Percentiles rank a stretch among this genome's conserved stretches.
Conservation (phyloP, 2,888 invertebrate species). For the Andrena dorsata region DNA sequence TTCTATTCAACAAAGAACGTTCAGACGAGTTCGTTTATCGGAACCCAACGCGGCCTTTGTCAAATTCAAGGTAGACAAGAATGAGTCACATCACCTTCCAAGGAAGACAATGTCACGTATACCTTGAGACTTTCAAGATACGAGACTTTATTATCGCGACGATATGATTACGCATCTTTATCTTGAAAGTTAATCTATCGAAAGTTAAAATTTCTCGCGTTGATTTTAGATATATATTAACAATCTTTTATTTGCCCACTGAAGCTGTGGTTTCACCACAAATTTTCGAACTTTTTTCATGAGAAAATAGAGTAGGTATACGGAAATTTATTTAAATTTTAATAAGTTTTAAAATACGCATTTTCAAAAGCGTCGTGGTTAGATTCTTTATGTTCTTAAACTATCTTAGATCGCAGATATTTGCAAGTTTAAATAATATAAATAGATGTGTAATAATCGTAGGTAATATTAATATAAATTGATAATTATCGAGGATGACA, state of each 20-base stretch:
- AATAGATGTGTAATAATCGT: background rate
- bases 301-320: background rate
- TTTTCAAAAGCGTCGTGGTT: background rate
- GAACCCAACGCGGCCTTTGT: conserved; percentile 55
- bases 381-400: background rate
- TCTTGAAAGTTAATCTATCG: background rate
- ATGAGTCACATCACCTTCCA: conserved; percentile 69
- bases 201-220: background rate
- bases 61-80: conserved; percentile 66
- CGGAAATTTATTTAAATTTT: background rate
- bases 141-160: background rate
- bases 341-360: background rate
- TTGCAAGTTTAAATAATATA: background rate
- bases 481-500: background rate
- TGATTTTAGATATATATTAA: background rate
- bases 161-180: background rate
- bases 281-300: background rate
- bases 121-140: conserved; percentile 26
- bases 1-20: conserved; percentile 18
- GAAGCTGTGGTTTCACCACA: too few relatives aligned
- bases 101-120: conserved; percentile 51
- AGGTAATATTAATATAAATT: background rate
- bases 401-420: background rate
- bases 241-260: too few relatives aligned
- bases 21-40: background rate